phyloP scores from a whole-genome alignment of 2,797 vertebrate genomes.

The Sebastes hubbsi region DNA sequence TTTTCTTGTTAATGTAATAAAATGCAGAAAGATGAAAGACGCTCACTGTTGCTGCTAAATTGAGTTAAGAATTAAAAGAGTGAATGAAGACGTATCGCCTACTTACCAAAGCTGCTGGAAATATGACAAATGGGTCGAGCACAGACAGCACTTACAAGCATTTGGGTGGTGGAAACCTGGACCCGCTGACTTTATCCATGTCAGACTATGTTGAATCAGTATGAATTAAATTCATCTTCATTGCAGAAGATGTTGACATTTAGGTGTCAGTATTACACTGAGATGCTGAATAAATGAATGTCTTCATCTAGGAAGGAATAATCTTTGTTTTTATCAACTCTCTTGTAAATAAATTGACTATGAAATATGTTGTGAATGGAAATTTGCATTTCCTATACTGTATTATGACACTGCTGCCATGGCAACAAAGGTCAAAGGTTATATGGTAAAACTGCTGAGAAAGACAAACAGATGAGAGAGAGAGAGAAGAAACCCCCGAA shows the following conservation, averaged over 20 bases:
- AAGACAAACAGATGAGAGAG: not conserved
- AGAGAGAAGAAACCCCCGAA: not conserved
- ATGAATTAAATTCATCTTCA: not conserved
- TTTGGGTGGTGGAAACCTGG: slow-evolving; percentile 1
- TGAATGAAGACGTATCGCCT: not conserved
- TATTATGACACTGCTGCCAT: slow-evolving; percentile 17
- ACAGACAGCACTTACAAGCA: not conserved
- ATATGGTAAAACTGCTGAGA: slow-evolving; percentile 37
- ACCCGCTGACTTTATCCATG: not conserved
- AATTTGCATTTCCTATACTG: not conserved
- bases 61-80: not conserved
- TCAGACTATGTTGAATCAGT: not conserved
- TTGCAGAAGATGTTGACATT: not conserved
- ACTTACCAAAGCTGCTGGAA: not conserved
- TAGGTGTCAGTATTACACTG: not conserved
- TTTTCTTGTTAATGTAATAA: not conserved
- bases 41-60: not conserved
- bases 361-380: not conserved
- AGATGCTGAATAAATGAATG: not conserved
- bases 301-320: not conserved
- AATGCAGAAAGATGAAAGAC: not conserved
- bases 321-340: not conserved
- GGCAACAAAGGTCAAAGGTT: slow-evolving; percentile 51
- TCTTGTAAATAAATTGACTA: not conserved
- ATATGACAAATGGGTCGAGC: not conserved